Evolutionary conservation across 2,113 vertebrate genomes (phyloP).

Genomic region (Australoheros scitulus): DNA sequence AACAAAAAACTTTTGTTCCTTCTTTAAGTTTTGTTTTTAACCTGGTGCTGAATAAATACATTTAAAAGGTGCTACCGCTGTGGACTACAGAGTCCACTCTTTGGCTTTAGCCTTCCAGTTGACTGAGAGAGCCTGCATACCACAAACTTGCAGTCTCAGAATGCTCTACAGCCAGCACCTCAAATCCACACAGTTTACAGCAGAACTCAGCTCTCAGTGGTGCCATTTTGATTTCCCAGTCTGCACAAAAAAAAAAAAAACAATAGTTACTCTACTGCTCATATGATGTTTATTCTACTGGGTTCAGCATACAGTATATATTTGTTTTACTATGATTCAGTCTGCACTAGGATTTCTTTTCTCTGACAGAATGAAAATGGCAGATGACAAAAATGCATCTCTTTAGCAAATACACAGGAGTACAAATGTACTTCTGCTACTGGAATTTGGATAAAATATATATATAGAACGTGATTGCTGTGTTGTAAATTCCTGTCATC

Average conservation of each 20-base stretch:
- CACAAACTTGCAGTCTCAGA: conserved; percentile 63
- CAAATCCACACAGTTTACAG: conserved; percentile 81
- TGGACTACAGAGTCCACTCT: conserved; percentile 68
- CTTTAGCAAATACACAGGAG: conserved; percentile 67
- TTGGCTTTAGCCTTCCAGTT: conserved; percentile 64
- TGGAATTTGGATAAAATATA: conserved; percentile 65
- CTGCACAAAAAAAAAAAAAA: conserved; percentile 57
- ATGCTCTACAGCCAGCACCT: conserved; percentile 77
- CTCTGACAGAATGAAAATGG: conserved; percentile 60
- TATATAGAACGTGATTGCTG: conserved; percentile 80
- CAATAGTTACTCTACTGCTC: conserved; percentile 48
- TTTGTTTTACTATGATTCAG: conserved; percentile 54
- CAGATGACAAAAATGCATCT: conserved; percentile 65
- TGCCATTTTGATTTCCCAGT: conserved; percentile 77
- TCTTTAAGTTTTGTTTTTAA: conserved; percentile 59
- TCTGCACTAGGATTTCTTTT: conserved; percentile 66
- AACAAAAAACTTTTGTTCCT: conserved; percentile 7
- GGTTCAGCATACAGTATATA: conserved; percentile 48
- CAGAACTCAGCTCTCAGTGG: conserved; percentile 72
- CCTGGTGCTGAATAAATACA: conserved; percentile 82
- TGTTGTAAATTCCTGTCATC: conserved; percentile 82
- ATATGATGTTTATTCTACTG: conserved; percentile 48
- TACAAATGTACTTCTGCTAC: conserved; percentile 71
- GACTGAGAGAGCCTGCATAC: conserved; percentile 66
- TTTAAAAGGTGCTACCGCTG: conserved; percentile 81